phyloP scores from a whole-genome alignment of 2,113 vertebrate genomes.

The Psephotus haematonotus region DNA sequence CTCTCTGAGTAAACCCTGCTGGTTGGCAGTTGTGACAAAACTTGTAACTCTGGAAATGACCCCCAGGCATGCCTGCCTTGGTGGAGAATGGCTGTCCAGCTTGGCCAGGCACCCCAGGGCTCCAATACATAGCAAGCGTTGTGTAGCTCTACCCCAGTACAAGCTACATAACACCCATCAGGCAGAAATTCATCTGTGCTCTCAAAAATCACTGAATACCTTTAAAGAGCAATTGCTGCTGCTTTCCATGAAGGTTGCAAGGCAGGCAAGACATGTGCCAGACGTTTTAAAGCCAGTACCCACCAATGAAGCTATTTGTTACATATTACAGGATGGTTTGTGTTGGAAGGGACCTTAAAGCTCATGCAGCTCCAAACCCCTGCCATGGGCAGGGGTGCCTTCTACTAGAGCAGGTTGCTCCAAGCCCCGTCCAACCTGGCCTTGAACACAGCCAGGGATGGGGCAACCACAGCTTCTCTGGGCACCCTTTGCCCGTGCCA shows the following conservation, averaged over 20 bases:
- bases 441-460: neutral
- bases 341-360: neutral
- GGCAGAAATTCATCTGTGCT: neutral
- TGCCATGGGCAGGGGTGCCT: neutral
- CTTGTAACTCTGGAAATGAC: neutral
- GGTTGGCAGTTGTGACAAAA: fast-evolving
- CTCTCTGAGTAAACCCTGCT: fast-evolving
- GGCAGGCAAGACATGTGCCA: neutral
- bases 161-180: neutral
- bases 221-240: neutral
- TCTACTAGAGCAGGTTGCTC: neutral
- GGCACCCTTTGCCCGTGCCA: neutral
- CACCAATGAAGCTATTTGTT: neutral
- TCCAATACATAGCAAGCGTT: neutral
- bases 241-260: neutral
- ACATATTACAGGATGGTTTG: neutral
- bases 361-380: neutral
- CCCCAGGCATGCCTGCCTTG: neutral
- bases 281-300: neutral
- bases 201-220: neutral
- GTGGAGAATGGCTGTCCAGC: neutral
- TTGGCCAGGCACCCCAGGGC: fast-evolving
- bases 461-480: neutral
- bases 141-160: neutral
- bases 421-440: neutral